Evolutionary conservation across 2,113 vertebrate genomes (phyloP).

Genomic region (Muntiacus reevesi): DNA sequence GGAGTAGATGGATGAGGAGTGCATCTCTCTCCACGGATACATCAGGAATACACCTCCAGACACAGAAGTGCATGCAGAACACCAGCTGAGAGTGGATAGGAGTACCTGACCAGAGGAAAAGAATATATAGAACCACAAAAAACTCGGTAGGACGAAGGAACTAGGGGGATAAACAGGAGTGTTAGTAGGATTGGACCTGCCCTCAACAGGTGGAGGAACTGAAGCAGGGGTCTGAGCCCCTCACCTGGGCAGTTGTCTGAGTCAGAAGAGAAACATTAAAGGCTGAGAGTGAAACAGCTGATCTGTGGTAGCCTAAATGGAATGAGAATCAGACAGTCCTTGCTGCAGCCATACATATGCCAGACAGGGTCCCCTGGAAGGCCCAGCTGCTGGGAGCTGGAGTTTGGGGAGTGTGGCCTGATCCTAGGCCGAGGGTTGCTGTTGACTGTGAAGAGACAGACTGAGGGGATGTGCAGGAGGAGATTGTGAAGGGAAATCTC

Average conservation of each 20-base stretch:
- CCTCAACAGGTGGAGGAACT: background rate
- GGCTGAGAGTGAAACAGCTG: background rate
- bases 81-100: background rate
- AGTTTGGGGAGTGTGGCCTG: background rate
- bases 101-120: background rate
- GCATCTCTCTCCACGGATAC: background rate
- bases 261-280: background rate
- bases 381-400: background rate
- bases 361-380: background rate
- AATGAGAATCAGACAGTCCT: background rate
- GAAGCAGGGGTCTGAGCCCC: background rate
- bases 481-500: background rate
- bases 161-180: background rate
- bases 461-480: background rate
- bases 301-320: background rate
- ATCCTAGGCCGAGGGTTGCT: background rate
- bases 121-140: background rate
- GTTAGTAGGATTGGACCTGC: background rate
- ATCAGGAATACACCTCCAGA: background rate
- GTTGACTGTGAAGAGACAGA: background rate
- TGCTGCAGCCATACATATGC: background rate
- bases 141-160: fast-evolving
- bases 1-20: background rate
- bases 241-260: background rate
- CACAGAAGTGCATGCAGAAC: background rate